phyloP scores from a whole-genome alignment of 2,113 vertebrate genomes.

The Corythaeola cristata region DNA sequence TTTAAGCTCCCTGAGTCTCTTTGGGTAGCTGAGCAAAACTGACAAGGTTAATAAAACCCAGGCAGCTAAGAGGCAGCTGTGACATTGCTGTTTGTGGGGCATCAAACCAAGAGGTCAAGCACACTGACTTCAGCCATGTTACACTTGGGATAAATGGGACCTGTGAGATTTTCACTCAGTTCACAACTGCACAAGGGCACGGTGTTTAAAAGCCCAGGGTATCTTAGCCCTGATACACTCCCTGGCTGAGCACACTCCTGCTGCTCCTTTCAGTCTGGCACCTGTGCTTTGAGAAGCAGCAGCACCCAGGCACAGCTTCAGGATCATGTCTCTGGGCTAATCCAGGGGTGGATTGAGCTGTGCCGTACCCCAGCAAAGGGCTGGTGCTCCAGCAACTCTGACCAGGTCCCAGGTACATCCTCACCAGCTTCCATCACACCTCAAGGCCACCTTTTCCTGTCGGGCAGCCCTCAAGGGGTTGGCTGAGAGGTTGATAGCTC shows the following conservation, averaged over 20 bases:
- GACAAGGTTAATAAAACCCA: not conserved
- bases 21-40: not conserved
- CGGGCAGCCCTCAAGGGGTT: not conserved
- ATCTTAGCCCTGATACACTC: not conserved
- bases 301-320: not conserved
- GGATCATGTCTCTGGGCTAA: accelerated
- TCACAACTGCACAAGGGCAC: not conserved
- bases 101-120: not conserved
- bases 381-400: not conserved
- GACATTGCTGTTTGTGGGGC: not conserved
- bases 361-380: not conserved
- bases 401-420: not conserved
- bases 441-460: not conserved
- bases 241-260: not conserved
- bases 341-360: not conserved
- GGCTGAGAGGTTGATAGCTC: not conserved
- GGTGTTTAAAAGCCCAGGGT: not conserved
- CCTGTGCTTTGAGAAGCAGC: not conserved
- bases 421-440: not conserved
- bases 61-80: not conserved
- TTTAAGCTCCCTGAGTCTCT: not conserved
- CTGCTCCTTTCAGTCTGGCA: accelerated
- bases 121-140: not conserved
- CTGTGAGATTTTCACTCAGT: not conserved
- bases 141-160: not conserved